Evolutionary conservation across 1,140 invertebrate genomes (phyloP), one percentile per base, ranked within the genome.

Genomic region (Cherax quadricarinatus): DNA sequence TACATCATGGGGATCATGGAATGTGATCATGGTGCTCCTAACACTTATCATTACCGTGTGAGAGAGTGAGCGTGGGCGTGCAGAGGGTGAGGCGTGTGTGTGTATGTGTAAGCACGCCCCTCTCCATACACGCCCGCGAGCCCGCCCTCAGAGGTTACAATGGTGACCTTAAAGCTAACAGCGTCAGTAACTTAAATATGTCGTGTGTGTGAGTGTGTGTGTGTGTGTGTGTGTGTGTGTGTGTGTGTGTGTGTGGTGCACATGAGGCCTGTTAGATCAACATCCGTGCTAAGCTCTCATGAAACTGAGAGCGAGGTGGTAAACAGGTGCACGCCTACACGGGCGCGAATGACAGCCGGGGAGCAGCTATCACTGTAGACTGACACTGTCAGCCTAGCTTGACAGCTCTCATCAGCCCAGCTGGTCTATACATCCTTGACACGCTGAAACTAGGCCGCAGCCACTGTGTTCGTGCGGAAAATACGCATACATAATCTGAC

Each of bases 161-260:
- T 48, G 53, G 51, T 51, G 53, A 62, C 57, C 86, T 80, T 88
- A 79, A 60, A 73, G 9, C 75, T 88, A 88, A 73, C 73, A 82
- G 60, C 83, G 49, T 89, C 79, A 89, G 84, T 89, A 89, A 89
- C 88, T 89, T 89, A 21, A 75, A 89, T 89, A 89, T 84, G 84
- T 41, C 30, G 30, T 41, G 30, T 41, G 30, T 41, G 30, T 41
- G 30, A 1, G 30, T 41, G 30, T 41, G 30, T 41, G 30, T 41
- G 30, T 41, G 30, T 41, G 30, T 41, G 30, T 41, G 30, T 41
- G 30, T 41, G 30, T 41, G 30, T 41, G 30, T 41, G 30, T 41
- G 30, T 41, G 30, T 41, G 30, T 41, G 30, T 41, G 30, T 48
- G 79, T 16, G 21, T 60, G 16, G 51, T 80, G 18, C 24, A 41